phyloP scores from a whole-genome alignment of 2,888 invertebrate genomes.

The Yponomeuta plumbellus region DNA sequence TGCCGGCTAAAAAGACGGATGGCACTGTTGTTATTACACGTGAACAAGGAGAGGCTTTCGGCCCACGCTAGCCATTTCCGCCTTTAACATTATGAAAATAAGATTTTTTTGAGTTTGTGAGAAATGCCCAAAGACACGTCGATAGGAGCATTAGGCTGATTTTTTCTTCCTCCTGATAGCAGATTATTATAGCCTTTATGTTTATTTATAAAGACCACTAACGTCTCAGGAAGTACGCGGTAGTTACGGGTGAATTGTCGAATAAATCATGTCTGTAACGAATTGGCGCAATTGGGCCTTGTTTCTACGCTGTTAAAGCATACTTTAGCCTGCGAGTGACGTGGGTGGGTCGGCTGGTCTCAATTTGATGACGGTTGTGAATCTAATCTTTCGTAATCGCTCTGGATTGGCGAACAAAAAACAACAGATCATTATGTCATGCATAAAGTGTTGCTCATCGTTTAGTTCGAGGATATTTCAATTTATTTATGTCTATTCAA shows the following conservation, averaged over 20 bases:
- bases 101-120: not conserved
- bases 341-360: not conserved
- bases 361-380: not conserved
- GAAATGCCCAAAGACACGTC: not conserved
- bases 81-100: not conserved
- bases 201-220: not conserved
- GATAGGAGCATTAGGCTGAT: not conserved
- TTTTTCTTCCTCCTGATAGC: not conserved
- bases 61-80: not conserved
- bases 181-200: conserved; percentile 1
- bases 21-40: not conserved
- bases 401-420: not conserved
- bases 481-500: too few relatives aligned
- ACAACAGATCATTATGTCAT: not conserved
- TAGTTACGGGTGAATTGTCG: not conserved
- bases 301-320: not conserved
- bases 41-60: not conserved
- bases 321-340: not conserved
- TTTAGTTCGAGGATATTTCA: not conserved
- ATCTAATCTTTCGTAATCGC: not conserved
- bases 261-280: not conserved
- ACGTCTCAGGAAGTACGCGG: conserved; percentile 1
- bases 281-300: not conserved
- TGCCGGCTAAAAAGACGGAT: conserved; percentile 9
- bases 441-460: not conserved